These are phyloP conservation scores for Pissodes strobi DNA, from an alignment of 1,140 invertebrate species.

Conservation along the genomic window DNA sequence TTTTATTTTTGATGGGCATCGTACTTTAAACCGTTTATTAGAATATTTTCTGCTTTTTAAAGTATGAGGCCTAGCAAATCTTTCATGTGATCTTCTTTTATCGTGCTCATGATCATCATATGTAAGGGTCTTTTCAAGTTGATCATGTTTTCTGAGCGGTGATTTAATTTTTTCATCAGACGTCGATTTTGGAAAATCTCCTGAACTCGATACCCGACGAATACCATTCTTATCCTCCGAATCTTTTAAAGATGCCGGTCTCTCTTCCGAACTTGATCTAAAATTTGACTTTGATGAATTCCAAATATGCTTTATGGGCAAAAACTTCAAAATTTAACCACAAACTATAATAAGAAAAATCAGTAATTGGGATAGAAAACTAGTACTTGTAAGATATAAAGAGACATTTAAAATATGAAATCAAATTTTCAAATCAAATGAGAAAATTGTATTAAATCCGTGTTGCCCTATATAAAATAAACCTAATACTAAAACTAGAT, in stretches of 20 bases:
- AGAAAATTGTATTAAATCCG: no score
- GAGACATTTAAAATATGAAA: no score
- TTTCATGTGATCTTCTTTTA: slow-evolving; percentile 58
- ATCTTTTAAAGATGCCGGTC: slow-evolving; percentile 55
- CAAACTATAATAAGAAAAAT: slow-evolving; percentile 1
- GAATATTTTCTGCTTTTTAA: slow-evolving; percentile 56
- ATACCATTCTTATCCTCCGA: slow-evolving; percentile 58
- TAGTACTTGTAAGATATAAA: no score
- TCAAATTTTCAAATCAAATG: no score
- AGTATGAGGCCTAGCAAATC: slow-evolving; percentile 61
- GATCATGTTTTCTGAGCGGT: slow-evolving; percentile 14
- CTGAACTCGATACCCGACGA: slow-evolving; percentile 67
- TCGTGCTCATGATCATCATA: slow-evolving; percentile 52
- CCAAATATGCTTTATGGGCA: no score
- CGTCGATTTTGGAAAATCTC: slow-evolving; percentile 61
- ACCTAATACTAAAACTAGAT: no score
- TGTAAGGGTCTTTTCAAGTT: slow-evolving; percentile 31
- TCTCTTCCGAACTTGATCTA: slow-evolving; percentile 71
- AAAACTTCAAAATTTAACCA: no score
- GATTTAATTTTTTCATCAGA: slow-evolving; percentile 27
- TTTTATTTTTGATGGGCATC: slow-evolving; percentile 44
- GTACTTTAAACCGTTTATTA: slow-evolving; percentile 43
- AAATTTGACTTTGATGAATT: no score
- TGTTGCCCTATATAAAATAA: no score
- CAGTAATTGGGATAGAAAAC: no score